A percentile compares a stretch with the other conserved stretches of the same genome.
Conservation (phyloP, 2,797 vertebrate species). For the Halcyon smyrnensis region DNA sequence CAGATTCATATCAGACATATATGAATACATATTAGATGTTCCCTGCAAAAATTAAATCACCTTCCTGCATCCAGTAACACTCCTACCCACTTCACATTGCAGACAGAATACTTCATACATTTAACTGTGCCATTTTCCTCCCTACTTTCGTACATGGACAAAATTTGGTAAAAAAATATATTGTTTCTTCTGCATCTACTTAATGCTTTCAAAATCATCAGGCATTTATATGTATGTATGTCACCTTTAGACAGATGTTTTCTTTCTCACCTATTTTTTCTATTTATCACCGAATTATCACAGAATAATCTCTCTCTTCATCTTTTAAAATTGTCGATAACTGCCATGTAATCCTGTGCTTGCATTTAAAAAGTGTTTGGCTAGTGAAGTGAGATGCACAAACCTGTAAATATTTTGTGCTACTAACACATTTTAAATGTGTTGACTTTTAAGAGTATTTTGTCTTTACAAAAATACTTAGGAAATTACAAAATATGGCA, state of each 20-base stretch:
- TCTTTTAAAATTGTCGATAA: background rate
- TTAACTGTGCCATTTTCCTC: background rate
- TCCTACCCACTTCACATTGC: background rate
- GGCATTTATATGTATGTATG: background rate
- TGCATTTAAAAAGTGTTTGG: background rate
- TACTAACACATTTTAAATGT: background rate
- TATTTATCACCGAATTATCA: background rate
- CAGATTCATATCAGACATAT: background rate
- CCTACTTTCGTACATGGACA: background rate
- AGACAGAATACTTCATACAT: background rate
- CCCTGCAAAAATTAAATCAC: background rate
- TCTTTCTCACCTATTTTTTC: background rate
- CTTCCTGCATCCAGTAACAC: background rate
- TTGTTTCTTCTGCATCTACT: background rate
- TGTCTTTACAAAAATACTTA: background rate
- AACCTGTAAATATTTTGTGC: background rate
- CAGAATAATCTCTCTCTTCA: background rate
- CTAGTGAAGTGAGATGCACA: background rate
- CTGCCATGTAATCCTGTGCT: background rate
- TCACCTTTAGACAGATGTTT: background rate
- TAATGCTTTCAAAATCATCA: background rate
- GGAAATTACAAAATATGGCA: background rate
- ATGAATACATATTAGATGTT: background rate
- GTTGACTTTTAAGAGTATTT: background rate
- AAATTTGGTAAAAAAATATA: background rate